Evolutionary conservation across 2,113 vertebrate genomes (phyloP), one percentile per base, ranked within the genome.

Genomic region (Trogon surrucura): DNA sequence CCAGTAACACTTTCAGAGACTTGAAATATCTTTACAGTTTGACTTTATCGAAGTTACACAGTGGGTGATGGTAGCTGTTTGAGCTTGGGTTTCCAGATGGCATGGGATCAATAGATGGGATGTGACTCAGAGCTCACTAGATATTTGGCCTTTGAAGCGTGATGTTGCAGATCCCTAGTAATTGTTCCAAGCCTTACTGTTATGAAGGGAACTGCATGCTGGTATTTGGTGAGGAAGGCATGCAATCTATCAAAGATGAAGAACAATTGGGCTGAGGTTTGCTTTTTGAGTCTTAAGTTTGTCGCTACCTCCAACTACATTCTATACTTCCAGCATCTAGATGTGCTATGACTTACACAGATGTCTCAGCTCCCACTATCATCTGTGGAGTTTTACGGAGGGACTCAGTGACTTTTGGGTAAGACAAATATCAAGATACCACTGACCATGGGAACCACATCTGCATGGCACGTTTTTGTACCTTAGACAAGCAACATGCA

Each of bases 31-130:
- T 67, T 36, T 45, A 36, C 36, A 57, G 72, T 83, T 57, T 86
- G 83, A 66, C 62, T 92, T 72, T 60, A 72, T 50, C 47, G 41
- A 89, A 91, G 83, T 88, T 87, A 69, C 77, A 36, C 72, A 69
- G 81, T 0, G 30, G 61, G 80, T 64, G 61, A 88, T 22, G 69
- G 60, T 69, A 91, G 58, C 58, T 93, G 32, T 89, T 88, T 62
- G 69, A 93, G 92, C 61, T 91, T 65, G 51, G 2, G 13, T 54
- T 96, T 94, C 92, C 91, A 94, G 91, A 93, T 93, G 93, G 83
- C 69, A 19, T 69, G 72, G 70, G 85, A 96, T 93, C 96, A 93
- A 94, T 94, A 84, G n/a, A 84, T 62, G 69, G 93, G 80, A 80
- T 81, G 66, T 96, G 91, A 93, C 65, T 89, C 80, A 85, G 32